Evolutionary conservation across 2,113 vertebrate genomes (phyloP).

Genomic region (Platysteira castanea): DNA sequence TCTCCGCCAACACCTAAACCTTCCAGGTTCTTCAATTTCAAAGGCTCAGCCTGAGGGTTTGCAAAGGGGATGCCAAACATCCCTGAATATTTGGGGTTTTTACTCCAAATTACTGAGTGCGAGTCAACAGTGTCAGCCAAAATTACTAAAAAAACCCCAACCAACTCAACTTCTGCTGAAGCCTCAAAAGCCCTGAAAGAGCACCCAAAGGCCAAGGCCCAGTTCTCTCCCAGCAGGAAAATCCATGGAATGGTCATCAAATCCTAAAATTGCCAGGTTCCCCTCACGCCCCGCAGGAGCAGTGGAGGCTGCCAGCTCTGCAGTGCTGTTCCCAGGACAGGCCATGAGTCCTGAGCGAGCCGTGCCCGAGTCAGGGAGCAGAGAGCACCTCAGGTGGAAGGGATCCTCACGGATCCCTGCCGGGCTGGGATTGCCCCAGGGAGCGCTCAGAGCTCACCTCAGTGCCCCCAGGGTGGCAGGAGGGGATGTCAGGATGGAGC

Average conservation of each 20-base stretch:
- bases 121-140: background rate
- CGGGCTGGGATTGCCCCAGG: rapidly evolving
- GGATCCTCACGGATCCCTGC: background rate
- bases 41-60: background rate
- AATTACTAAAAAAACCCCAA: background rate
- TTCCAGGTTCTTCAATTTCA: background rate
- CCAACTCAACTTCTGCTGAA: background rate
- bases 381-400: background rate
- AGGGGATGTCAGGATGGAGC: background rate
- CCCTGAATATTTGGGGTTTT: background rate
- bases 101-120: background rate
- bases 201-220: background rate
- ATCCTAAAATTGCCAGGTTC: background rate
- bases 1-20: background rate
- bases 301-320: background rate
- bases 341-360: rapidly evolving
- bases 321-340: background rate
- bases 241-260: background rate
- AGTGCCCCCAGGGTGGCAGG: rapidly evolving
- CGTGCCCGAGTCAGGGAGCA: background rate
- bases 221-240: background rate
- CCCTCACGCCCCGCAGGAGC: background rate
- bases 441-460: background rate
- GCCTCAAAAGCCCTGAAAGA: background rate
- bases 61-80: background rate